These are phyloP conservation scores for Anarsia innoxiella DNA, from an alignment of 2,888 invertebrate species.

Conservation along the genomic window DNA sequence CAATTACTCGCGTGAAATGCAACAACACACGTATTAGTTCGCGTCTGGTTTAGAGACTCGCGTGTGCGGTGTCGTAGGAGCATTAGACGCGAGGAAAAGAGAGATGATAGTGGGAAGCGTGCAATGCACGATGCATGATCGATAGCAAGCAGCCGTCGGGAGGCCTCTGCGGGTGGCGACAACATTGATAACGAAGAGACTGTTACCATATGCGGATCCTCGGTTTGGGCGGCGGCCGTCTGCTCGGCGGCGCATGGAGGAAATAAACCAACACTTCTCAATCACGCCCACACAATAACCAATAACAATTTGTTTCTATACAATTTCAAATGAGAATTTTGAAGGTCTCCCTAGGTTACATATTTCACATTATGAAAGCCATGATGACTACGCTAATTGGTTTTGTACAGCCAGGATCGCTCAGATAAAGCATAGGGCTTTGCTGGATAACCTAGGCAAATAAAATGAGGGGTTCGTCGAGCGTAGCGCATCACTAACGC, in stretches of 20 bases:
- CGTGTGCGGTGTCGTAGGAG: constrained; percentile 17
- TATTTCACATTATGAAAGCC: constrained; percentile 4
- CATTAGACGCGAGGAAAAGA: constrained; percentile 10
- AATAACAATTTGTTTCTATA: constrained; percentile 3
- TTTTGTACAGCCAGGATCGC: not conserved
- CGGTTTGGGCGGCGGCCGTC: constrained; percentile 91
- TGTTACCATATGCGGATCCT: constrained; percentile 94
- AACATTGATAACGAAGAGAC: constrained; percentile 50
- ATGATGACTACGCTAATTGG: constrained; percentile 4
- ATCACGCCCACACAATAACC: constrained; percentile 34
- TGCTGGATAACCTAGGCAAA: not conserved
- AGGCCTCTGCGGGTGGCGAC: constrained; percentile 50
- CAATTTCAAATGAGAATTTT: constrained; percentile 1
- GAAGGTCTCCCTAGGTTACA: constrained; percentile 9
- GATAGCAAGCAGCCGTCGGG: constrained; percentile 57
- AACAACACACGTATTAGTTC: constrained; percentile 22
- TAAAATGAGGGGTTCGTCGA: no score
- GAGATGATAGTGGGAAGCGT: constrained; percentile 44
- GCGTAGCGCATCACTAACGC: no score
- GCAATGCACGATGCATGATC: constrained; percentile 66
- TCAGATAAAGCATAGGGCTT: not conserved
- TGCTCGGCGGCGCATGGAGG: constrained; percentile 74
- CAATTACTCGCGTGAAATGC: constrained; percentile 20
- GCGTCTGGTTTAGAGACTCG: constrained; percentile 18
- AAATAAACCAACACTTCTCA: constrained; percentile 64